Evolutionary conservation across 2,888 invertebrate genomes (phyloP).

Genomic region (Eristalinus aeneus): DNA sequence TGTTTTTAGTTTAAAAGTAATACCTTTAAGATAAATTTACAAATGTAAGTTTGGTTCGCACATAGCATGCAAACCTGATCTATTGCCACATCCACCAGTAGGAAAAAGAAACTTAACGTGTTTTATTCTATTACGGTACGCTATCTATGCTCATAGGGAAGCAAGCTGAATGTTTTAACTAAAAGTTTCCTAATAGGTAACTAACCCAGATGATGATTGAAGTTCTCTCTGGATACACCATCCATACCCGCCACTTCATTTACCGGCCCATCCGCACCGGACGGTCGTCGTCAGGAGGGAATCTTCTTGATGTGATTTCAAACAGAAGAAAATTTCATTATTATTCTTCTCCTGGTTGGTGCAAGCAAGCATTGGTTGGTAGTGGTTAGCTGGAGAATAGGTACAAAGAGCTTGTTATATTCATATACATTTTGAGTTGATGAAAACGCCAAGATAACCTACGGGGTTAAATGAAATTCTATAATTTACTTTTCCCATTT

Average conservation of each 20-base stretch:
- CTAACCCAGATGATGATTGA: constrained; percentile 60
- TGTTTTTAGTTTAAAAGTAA: constrained; percentile 72
- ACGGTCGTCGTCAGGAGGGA: constrained; percentile 14
- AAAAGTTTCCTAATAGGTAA: constrained; percentile 57
- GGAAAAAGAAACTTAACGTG: constrained; percentile 30
- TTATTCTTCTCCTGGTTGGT: constrained; percentile 51
- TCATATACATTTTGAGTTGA: constrained; percentile 18
- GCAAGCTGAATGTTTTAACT: constrained; percentile 47
- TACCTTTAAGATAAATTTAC: constrained; percentile 71
- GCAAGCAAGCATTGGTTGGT: not conserved
- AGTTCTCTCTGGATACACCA: constrained; percentile 42
- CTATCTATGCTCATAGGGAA: constrained; percentile 21
- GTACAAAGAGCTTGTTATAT: constrained; percentile 45
- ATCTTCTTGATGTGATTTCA: constrained; percentile 58
- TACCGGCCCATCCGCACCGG: not conserved
- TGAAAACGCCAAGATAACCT: constrained; percentile 31
- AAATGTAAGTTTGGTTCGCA: constrained; percentile 7
- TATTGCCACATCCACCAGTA: constrained; percentile 14
- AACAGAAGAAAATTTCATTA: constrained; percentile 63
- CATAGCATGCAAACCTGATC: constrained; percentile 9
- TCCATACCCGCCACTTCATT: constrained; percentile 13
- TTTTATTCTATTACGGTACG: constrained; percentile 48
- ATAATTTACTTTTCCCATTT: constrained; percentile 44
- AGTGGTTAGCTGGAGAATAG: constrained; percentile 9
- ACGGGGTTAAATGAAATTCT: constrained; percentile 38